Percentiles rank a stretch among this genome's conserved stretches.
Conservation (phyloP, 1,140 invertebrate genomes). For the Bombus huntii region DNA sequence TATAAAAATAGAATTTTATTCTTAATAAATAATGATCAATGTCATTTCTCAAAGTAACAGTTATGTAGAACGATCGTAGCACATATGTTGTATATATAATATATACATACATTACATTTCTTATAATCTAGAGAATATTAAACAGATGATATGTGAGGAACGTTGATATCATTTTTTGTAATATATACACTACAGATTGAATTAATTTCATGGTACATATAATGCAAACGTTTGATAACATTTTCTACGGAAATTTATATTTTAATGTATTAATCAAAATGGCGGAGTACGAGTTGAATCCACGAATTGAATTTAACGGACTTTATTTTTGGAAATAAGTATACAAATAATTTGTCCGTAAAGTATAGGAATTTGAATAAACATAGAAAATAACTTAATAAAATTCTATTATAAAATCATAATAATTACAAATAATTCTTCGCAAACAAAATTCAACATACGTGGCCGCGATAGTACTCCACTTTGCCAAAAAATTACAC, state of each 20-base stretch:
- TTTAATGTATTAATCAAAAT: not conserved
- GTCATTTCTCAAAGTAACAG: not conserved
- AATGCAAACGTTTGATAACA: constrained; percentile 18
- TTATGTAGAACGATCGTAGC: not conserved
- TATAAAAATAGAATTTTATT: constrained; percentile 27
- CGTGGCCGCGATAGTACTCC: not conserved
- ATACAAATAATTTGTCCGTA: not conserved
- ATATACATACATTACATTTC: not conserved
- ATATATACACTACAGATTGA: not conserved
- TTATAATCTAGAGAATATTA: constrained; percentile 14
- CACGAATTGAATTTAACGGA: not conserved
- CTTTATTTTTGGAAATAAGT: not conserved
- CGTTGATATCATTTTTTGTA: not conserved
- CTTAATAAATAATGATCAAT: not conserved
- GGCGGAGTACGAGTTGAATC: not conserved
- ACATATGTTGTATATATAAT: not conserved
- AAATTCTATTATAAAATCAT: not conserved
- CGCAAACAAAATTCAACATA: not conserved
- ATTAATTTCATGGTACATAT: not conserved
- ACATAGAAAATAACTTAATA: not conserved
- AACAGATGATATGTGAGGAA: not conserved
- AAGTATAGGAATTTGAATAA: not conserved
- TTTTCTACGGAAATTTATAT: not conserved
- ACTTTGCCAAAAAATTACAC: not conserved
- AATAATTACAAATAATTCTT: not conserved